These are phyloP conservation scores for Lepidochitona cinerea DNA, from an alignment of 2,888 invertebrate species.

Conservation along the genomic window DNA sequence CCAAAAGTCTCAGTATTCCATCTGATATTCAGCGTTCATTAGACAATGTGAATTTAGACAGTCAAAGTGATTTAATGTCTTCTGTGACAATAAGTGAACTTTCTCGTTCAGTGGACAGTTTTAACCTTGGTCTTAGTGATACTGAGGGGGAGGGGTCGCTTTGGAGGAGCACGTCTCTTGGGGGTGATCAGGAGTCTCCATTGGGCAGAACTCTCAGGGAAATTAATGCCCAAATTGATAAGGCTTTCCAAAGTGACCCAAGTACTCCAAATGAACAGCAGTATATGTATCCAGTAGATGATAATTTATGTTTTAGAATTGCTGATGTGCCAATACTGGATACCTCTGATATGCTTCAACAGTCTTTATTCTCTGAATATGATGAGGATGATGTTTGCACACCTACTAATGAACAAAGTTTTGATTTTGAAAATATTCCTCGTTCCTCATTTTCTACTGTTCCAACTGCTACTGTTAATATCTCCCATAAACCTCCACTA, in stretches of 20 bases:
- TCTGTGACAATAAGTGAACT: conserved; percentile 63
- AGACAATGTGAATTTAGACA: conserved; percentile 53
- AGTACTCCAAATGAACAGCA: conserved; percentile 13
- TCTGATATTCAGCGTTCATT: conserved; percentile 61
- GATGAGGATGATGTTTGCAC: background rate
- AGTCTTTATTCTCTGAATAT: background rate
- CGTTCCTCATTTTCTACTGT: background rate
- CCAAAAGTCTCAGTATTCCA: conserved; percentile 63
- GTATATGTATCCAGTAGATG: conserved; percentile 13
- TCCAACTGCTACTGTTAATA: background rate
- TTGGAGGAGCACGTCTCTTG: conserved; percentile 51
- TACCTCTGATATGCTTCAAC: background rate
- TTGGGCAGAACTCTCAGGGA: conserved; percentile 52
- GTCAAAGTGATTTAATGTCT: conserved; percentile 57
- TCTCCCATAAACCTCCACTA: background rate
- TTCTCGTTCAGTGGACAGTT: conserved; percentile 55
- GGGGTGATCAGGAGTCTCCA: conserved; percentile 50
- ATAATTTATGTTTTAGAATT: conserved; percentile 19
- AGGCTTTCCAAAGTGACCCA: conserved; percentile 51
- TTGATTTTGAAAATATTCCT: background rate
- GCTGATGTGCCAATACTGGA: conserved; percentile 19
- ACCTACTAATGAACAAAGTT: background rate
- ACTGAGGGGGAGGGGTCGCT: background rate
- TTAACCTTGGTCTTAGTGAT: conserved; percentile 35
- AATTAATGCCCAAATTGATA: conserved; percentile 60